Base-by-base conservation (phyloP, 2,797 vertebrate genomes). In the Hybognathus amarus region DNA sequence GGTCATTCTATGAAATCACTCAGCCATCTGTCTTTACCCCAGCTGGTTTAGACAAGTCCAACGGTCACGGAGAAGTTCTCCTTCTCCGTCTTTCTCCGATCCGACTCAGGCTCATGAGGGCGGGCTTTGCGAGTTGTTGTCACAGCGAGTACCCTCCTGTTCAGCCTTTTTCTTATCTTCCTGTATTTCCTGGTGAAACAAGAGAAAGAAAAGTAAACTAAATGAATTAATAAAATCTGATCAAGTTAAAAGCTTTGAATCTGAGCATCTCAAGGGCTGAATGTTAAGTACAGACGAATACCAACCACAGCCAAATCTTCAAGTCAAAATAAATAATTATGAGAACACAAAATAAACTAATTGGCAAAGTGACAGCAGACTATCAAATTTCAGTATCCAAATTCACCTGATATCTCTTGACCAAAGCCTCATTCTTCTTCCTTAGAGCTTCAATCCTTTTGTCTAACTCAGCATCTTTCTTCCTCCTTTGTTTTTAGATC, bases 391-490 rank as follows among this genome's bases (percentile, higher is more conserved):
- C 17, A 38, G 15, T n/a, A 24, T 30, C 13, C 24, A 36, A 64
- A 67, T 79, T 63, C 80, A 98, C 97, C 96, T 98, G 95, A 87
- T 98, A 96, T 76, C 97, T 91, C 87, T 93, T 95, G 83, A 98
- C 94, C 54, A 98, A 92, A 56, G 97, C 97, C 87, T 97, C 95
- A 36, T 98, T 98, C 91, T 98, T 98, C 90, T 97, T 96, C 18
- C 96, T 93, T 85, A 98, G 91, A 5, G 97, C 97, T 92, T 97
- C 97, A 0, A 98, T 98, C 27, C 96, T 92, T 85, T 88, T 92
- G 92, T 98, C 97, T 88, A 98, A 69, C 89, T 97, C 97, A 0
- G 96, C 97, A 56, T 98, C 97, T 85, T 97, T 98, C 90, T 97
- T n/a, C 97, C 87, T 97, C 97, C 89, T 97, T 97, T 0, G 96